Conservation (phyloP, 2,888 invertebrate genomes). For the Lithodes maja region DNA sequence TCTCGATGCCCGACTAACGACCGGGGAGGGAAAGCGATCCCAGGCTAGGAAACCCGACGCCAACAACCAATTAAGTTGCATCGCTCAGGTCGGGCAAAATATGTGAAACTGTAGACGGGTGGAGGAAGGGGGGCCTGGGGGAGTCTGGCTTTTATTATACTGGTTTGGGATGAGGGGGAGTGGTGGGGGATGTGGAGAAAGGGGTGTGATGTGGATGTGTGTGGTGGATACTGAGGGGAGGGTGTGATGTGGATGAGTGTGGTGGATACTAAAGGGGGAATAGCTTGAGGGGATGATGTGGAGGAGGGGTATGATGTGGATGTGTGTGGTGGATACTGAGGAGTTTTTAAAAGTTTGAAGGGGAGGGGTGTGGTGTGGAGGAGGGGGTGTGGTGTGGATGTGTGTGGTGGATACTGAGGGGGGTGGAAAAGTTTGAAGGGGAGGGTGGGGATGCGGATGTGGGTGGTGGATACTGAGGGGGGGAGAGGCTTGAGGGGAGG, state of each 20-base stretch:
- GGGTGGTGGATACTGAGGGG: neutral
- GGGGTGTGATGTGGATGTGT: neutral
- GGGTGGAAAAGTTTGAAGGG: neutral
- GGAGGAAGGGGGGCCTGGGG: neutral
- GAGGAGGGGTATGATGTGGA: neutral
- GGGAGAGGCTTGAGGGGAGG: conserved; percentile 2
- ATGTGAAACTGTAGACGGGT: conserved; percentile 1
- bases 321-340: neutral
- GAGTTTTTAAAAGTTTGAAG: neutral
- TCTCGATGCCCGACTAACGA: conserved; percentile 49
- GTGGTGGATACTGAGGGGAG: neutral
- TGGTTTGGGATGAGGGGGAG: neutral
- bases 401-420: neutral
- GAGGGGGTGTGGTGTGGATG: neutral
- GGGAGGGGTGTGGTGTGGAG: neutral
- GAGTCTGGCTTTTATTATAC: neutral
- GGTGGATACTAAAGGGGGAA: neutral
- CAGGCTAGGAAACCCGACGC: neutral
- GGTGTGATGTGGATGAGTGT: neutral
- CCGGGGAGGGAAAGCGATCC: conserved; percentile 27
- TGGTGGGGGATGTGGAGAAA: neutral
- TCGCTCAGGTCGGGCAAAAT: neutral
- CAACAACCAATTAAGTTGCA: conserved; percentile 32
- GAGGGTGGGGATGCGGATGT: neutral
- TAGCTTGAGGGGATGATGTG: neutral